Percentiles rank a stretch among this genome's conserved stretches.
phyloP scores from a whole-genome alignment of 2,888 invertebrate genomes.

The Macropis europaea region DNA sequence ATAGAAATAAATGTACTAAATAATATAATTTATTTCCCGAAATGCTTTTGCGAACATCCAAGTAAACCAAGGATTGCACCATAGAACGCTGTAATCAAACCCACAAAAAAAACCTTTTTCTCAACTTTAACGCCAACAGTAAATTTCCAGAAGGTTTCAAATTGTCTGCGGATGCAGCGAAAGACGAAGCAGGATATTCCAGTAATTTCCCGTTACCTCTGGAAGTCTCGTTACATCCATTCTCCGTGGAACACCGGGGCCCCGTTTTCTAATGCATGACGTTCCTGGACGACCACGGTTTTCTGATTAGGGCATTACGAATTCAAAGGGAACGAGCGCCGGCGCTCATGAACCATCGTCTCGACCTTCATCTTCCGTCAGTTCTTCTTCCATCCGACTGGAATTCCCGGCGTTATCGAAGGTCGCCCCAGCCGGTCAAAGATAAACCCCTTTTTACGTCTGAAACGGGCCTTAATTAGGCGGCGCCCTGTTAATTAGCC shows the following conservation, averaged over 20 bases:
- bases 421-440: conserved; percentile 16
- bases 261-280: conserved; percentile 42
- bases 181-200: conserved; percentile 6
- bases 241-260: not conserved
- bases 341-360: conserved; percentile 20
- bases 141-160: not conserved
- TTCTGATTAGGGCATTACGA: conserved; percentile 57
- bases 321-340: conserved; percentile 48
- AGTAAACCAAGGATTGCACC: no score
- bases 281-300: conserved; percentile 27
- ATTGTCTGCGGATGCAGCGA: not conserved
- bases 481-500: conserved; percentile 56
- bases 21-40: no score
- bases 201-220: conserved; percentile 31
- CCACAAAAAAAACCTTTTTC: no score
- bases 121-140: not conserved
- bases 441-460: conserved; percentile 53
- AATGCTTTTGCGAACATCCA: no score
- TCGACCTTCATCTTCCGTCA: conserved; percentile 39
- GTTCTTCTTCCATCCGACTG: conserved; percentile 37
- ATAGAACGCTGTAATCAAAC: no score
- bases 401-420: conserved; percentile 51
- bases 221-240: conserved; percentile 27
- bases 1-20: no score
- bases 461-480: conserved; percentile 56